Percentiles rank a stretch among this genome's conserved stretches.
phyloP scores from a whole-genome alignment of 2,113 vertebrate genomes.

The Thinocorus orbignyianus region DNA sequence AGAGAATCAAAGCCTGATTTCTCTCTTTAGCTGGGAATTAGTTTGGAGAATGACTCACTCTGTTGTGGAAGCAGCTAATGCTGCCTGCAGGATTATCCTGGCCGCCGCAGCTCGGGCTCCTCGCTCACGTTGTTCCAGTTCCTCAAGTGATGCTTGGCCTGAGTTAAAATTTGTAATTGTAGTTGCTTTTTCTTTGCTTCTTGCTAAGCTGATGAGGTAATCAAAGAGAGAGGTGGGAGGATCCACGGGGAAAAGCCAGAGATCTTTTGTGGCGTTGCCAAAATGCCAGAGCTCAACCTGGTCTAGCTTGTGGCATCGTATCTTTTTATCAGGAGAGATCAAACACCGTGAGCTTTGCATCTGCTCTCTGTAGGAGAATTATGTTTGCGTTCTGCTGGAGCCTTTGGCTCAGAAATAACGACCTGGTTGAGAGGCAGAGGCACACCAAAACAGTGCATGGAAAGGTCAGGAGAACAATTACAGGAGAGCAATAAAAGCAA shows the following conservation, averaged over 20 bases:
- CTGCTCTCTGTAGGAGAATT: neutral
- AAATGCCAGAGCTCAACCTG: neutral
- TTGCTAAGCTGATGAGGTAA: neutral
- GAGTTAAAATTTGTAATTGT: neutral
- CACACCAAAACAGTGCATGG: neutral
- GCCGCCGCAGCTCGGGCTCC: neutral
- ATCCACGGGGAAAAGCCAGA: neutral
- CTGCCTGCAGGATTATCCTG: conserved; percentile 15
- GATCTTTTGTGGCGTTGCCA: neutral
- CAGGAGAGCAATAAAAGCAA: neutral
- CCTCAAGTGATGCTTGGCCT: neutral
- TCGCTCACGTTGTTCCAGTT: neutral
- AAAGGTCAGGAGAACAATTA: conserved; percentile 17
- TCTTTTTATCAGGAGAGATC: neutral
- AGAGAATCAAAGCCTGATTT: neutral
- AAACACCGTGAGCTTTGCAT: neutral
- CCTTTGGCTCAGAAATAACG: neutral
- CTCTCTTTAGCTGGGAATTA: conserved; percentile 6
- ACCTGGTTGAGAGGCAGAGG: neutral
- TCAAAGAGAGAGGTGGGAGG: neutral
- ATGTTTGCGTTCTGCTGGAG: neutral
- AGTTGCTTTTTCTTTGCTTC: neutral
- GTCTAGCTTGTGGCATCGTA: neutral
- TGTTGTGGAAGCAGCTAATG: neutral
- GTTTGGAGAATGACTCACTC: neutral